Conservation (phyloP, 2,113 vertebrate genomes). For the Oreochromis niloticus region DNA sequence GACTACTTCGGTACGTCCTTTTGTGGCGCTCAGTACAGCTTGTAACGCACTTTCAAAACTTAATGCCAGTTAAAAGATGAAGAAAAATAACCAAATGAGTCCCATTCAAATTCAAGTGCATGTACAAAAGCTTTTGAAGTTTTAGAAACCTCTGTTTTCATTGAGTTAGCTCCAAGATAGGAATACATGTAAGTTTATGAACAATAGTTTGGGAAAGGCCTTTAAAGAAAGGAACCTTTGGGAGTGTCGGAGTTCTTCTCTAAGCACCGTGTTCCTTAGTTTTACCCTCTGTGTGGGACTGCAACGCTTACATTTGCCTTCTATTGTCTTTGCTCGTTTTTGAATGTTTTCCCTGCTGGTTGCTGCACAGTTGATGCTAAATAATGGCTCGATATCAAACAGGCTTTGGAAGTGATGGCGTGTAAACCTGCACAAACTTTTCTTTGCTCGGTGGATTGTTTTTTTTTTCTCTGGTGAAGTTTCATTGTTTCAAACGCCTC, state of each 20-base stretch:
- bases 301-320: background rate
- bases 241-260: background rate
- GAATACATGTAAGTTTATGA: background rate
- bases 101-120: background rate
- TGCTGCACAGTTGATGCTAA: background rate
- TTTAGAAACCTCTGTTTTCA: background rate
- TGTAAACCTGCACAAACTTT: background rate
- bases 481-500: background rate
- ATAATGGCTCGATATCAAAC: background rate
- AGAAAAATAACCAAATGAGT: background rate
- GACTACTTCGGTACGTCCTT: slow-evolving; percentile 73
- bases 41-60: background rate
- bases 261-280: background rate
- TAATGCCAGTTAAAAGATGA: background rate
- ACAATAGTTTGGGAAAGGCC: background rate
- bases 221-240: background rate
- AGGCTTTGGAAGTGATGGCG: background rate
- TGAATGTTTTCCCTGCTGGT: background rate
- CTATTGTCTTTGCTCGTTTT: background rate
- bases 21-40: fast-evolving
- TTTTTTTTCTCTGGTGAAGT: background rate
- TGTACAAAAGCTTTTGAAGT: background rate
- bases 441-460: background rate
- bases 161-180: background rate
- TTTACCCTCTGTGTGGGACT: background rate